Percentiles rank a stretch among this genome's conserved stretches.
phyloP scores from a whole-genome alignment of 2,113 vertebrate species.

The Donacobius atricapilla region DNA sequence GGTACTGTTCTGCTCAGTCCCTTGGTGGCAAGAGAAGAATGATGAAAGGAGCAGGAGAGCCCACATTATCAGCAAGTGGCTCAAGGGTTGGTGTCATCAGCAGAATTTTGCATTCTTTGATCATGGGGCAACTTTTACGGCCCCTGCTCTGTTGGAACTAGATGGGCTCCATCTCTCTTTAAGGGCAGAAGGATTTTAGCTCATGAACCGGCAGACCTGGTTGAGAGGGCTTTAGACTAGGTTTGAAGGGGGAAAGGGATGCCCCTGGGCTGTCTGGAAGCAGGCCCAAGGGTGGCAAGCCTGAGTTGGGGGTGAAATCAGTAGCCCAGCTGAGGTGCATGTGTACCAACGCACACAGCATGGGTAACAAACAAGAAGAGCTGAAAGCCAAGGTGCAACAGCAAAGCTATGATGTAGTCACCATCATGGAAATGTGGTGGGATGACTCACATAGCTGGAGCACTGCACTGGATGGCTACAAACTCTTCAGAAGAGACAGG shows the following conservation, averaged over 20 bases:
- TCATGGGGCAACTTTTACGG: not conserved
- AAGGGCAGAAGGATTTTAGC: not conserved
- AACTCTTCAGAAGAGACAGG: not conserved
- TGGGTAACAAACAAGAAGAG: not conserved
- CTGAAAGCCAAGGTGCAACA: not conserved
- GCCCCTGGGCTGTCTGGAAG: not conserved
- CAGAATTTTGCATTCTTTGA: not conserved
- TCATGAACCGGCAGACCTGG: not conserved
- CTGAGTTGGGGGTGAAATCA: not conserved
- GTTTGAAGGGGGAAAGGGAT: not conserved
- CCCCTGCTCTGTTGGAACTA: not conserved
- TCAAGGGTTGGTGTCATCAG: not conserved
- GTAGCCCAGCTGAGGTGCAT: not conserved
- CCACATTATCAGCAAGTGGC: not conserved
- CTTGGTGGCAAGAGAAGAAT: not conserved
- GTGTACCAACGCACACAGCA: fast-evolving
- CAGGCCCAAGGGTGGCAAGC: not conserved
- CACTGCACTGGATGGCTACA: not conserved
- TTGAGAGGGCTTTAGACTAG: not conserved
- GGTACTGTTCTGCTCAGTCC: not conserved
- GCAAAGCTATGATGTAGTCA: not conserved
- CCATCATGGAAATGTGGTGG: not conserved
- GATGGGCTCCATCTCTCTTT: not conserved
- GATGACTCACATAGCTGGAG: not conserved
- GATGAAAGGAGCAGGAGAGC: not conserved